Conservation (phyloP, 2,888 invertebrate genomes). For the Schizotus pectinicornis region DNA sequence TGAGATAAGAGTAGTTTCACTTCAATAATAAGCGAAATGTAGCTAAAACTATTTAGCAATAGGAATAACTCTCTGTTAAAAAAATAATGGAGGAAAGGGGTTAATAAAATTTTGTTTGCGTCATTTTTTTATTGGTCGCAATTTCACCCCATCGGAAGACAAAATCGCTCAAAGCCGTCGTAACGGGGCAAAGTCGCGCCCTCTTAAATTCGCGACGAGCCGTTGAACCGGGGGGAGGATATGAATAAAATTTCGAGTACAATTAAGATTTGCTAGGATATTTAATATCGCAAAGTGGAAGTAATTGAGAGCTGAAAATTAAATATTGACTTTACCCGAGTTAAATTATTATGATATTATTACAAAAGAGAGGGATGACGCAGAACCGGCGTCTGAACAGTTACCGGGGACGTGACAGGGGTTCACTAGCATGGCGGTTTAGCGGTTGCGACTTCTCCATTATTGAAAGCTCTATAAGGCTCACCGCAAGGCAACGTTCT, state of each 20-base stretch:
- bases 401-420: constrained; percentile 25
- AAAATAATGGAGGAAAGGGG: too few species aligned
- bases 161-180: too few species aligned
- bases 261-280: constrained; percentile 21
- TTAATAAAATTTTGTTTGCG: too few species aligned
- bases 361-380: constrained; percentile 19
- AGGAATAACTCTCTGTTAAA: too few species aligned
- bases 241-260: constrained; percentile 1
- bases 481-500: constrained; percentile 22
- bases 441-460: constrained; percentile 34
- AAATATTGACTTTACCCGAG: constrained; percentile 25
- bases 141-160: neutral
- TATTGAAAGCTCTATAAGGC: constrained; percentile 31
- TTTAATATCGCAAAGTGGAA: constrained; percentile 22
- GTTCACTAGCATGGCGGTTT: constrained; percentile 25
- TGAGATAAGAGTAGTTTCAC: constrained; percentile 7
- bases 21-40: constrained; percentile 6
- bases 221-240: neutral
- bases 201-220: neutral
- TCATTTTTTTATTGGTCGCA: too few species aligned
- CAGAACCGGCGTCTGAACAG: constrained; percentile 21
- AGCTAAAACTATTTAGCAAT: too few species aligned
- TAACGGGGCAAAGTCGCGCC: too few species aligned
- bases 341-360: constrained; percentile 30
- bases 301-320: constrained; percentile 29